Base-by-base conservation (phyloP, 2,113 vertebrate genomes). In the Pleuronectes platessa region DNA sequence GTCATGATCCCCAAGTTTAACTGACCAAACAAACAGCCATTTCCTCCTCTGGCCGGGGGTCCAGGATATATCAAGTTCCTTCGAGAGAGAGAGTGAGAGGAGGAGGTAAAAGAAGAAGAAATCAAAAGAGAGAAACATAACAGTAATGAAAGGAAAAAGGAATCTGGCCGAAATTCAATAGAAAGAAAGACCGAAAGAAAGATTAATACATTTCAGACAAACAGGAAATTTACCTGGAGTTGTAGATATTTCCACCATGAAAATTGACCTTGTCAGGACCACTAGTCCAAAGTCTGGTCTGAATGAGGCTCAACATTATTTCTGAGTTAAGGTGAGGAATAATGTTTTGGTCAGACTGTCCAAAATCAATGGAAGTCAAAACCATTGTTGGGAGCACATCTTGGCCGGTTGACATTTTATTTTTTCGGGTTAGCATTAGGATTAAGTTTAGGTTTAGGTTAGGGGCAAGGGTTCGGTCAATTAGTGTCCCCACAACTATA, bases 1-100 rank as follows among this genome's bases (percentile, higher is more conserved):
- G 84, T 89, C 75, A 89, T 75, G 80, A 55, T 76, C 61, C 61
- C 40, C 11, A 0, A 77, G 76, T 65, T 86, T 71, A 83, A 81
- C 37, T 78, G 77, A 89, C 78, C 69, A 89, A 90, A 85, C 86
- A 93, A 94, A 91, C 83, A 92, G 66, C 68, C 45, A 73, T 85
- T 92, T 93, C 92, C 93, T 87, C 66, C 55, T 61, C 66, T 53
- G 73, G 62, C 65, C 61, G 37, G 58, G 74, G 75, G 68, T 59
- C 77, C 83, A 91, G 86, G 86, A 91, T 74, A 76, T 90, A 76
- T 90, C 73, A 83, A 26, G 78, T 83, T 90, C 65, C 76, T 84
- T 24, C 71, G 26, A 47, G 53, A 79, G 62, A 69, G 65, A 61
- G 49, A 6, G 12, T 70, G 23, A 63, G 35, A 35, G 20, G 23